A percentile compares a stretch with the other conserved stretches of the same genome.
Conservation (phyloP, 2,888 invertebrate species). For the Galerucella pusilla region DNA sequence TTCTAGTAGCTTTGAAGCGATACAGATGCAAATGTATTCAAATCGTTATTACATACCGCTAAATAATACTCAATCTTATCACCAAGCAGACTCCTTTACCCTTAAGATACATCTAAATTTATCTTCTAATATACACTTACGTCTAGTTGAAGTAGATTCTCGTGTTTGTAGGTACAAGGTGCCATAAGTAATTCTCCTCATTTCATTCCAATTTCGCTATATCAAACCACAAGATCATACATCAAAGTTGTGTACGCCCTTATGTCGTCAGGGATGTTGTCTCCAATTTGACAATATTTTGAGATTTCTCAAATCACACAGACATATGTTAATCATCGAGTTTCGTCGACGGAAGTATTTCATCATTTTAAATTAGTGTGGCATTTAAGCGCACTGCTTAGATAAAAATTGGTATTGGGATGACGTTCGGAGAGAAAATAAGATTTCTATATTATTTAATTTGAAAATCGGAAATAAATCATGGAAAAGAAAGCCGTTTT, state of each 20-base stretch:
- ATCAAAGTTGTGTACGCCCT: constrained; percentile 29
- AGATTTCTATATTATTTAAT: constrained; percentile 11
- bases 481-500: neutral
- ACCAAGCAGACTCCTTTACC: neutral
- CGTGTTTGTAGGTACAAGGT: constrained; percentile 11
- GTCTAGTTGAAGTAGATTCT: constrained; percentile 21
- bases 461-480: neutral
- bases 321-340: constrained; percentile 34
- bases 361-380: constrained; percentile 35
- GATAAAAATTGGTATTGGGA: constrained; percentile 23
- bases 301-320: constrained; percentile 28
- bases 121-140: constrained; percentile 8
- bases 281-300: constrained; percentile 37
- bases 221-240: constrained; percentile 31
- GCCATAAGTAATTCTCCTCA: constrained; percentile 20
- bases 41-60: neutral
- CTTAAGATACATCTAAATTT: constrained; percentile 1
- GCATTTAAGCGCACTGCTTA: constrained; percentile 27
- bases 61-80: neutral
- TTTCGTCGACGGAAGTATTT: constrained; percentile 38
- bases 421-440: constrained; percentile 25
- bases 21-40: constrained; percentile 5
- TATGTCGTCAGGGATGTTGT: constrained; percentile 35
- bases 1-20: neutral
- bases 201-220: constrained; percentile 2